A percentile compares a stretch with the other conserved stretches of the same genome.
phyloP scores from a whole-genome alignment of 2,113 vertebrate genomes.

The Struthidea cinerea region DNA sequence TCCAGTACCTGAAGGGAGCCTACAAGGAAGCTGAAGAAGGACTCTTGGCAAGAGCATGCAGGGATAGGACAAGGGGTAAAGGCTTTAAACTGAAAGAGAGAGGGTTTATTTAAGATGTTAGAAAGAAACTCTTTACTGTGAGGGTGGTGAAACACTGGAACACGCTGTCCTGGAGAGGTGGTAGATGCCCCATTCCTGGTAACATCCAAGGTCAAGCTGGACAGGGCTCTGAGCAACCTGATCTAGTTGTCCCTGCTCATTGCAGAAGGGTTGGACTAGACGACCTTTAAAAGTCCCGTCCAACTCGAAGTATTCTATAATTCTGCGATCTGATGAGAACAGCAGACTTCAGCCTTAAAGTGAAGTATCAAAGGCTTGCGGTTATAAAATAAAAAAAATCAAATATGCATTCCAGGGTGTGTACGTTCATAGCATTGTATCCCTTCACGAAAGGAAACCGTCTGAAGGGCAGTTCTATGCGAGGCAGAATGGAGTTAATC shows the following conservation, averaged over 20 bases:
- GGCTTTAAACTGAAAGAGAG: neutral
- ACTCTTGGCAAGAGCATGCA: neutral
- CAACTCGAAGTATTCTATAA: neutral
- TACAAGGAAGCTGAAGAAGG: neutral
- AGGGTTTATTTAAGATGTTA: neutral
- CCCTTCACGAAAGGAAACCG: accelerated
- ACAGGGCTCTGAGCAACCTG: neutral
- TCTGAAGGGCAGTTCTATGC: neutral
- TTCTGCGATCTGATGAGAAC: neutral
- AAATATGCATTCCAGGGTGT: neutral
- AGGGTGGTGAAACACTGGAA: neutral
- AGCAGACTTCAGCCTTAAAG: neutral
- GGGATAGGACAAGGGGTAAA: neutral
- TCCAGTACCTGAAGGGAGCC: neutral
- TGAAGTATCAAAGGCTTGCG: neutral
- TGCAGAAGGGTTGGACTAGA: neutral
- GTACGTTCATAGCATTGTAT: neutral
- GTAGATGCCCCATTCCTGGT: neutral
- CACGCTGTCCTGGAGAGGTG: neutral
- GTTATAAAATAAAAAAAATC: neutral
- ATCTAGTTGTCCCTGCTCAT: no score
- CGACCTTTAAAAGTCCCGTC: neutral
- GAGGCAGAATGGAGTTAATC: neutral
- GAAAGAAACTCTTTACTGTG: neutral
- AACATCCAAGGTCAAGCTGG: neutral